Conservation (phyloP, 2,113 vertebrate genomes). For the Bombycilla garrulus region DNA sequence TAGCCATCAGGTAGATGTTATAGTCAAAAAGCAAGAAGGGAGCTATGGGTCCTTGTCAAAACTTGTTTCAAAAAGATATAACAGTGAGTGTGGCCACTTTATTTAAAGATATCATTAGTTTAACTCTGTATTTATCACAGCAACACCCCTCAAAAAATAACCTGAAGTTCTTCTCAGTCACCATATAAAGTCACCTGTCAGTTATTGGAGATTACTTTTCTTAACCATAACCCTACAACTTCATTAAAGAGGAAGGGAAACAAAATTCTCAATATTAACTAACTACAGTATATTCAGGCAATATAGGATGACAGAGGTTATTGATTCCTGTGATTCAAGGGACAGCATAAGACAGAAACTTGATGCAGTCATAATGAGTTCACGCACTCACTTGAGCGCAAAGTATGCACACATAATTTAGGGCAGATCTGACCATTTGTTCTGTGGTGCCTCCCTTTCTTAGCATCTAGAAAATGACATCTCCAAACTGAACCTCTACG, state of each 20-base stretch:
- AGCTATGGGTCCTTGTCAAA: background rate
- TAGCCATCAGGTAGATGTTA: background rate
- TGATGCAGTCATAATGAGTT: background rate
- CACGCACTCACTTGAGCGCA: background rate
- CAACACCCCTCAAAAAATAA: background rate
- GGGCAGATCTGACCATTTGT: background rate
- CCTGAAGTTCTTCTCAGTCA: background rate
- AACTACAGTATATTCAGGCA: background rate
- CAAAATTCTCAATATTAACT: background rate
- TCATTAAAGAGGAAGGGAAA: background rate
- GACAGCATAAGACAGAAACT: background rate
- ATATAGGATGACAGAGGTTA: background rate
- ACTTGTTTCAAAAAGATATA: background rate
- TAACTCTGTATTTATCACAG: background rate
- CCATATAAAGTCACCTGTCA: background rate
- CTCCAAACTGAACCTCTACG: background rate
- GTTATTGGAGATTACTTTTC: background rate
- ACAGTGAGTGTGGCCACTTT: background rate
- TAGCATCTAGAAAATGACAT: background rate
- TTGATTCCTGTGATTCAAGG: background rate
- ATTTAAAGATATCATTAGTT: background rate
- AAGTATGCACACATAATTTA: background rate
- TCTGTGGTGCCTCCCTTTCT: background rate
- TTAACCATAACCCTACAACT: background rate
- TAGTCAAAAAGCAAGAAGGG: background rate